A percentile compares a stretch with the other conserved stretches of the same genome.
These are phyloP conservation scores for Glossophaga mutica DNA, from an alignment of 2,797 vertebrate species.

Conservation along the genomic window DNA sequence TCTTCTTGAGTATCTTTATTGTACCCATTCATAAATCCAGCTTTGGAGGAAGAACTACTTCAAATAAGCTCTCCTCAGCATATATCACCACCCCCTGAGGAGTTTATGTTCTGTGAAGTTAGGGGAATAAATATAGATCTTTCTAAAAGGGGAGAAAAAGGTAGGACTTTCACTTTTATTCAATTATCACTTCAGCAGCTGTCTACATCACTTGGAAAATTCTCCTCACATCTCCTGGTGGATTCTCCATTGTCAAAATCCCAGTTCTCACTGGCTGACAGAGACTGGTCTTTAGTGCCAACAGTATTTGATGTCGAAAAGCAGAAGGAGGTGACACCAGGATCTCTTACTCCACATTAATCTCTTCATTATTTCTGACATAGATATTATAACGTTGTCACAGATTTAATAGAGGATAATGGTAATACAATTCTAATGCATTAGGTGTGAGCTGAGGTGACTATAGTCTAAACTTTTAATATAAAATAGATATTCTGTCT, in stretches of 20 bases:
- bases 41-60: conserved; percentile 69
- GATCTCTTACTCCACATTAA: conserved; percentile 52
- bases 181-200: conserved; percentile 66
- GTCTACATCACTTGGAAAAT: conserved; percentile 56
- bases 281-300: conserved; percentile 31
- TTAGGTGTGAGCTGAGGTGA: conserved; percentile 47
- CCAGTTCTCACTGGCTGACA: conserved; percentile 28
- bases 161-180: conserved; percentile 56
- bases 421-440: conserved; percentile 41
- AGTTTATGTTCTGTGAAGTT: conserved; percentile 55
- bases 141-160: conserved; percentile 56
- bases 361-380: conserved; percentile 74
- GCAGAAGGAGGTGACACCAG: conserved; percentile 37
- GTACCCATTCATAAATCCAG: conserved; percentile 59
- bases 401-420: conserved; percentile 70
- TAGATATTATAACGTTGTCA: conserved; percentile 26
- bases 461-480: conserved; percentile 69
- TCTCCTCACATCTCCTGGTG: conserved; percentile 29
- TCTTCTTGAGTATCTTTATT: conserved; percentile 58
- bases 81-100: conserved; percentile 53
- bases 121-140: conserved; percentile 60
- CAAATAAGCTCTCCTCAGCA: conserved; percentile 52
- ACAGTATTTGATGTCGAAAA: conserved; percentile 42
- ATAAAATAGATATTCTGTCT: conserved; percentile 53
- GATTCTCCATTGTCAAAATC: conserved; percentile 48